Evolutionary conservation across 2,888 invertebrate species (phyloP).

Genomic region (Meiosimyza decipiens): DNA sequence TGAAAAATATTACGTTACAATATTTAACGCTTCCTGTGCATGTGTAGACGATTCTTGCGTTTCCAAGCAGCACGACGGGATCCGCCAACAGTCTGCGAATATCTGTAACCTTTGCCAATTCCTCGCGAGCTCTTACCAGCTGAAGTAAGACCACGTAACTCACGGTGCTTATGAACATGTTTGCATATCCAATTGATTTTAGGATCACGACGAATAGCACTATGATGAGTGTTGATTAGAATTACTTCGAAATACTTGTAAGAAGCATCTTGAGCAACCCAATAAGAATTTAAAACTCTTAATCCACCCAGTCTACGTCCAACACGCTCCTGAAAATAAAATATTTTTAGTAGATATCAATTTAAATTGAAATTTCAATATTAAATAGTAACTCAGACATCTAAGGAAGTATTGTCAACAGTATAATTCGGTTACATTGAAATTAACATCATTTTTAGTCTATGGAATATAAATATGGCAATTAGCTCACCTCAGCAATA

Average conservation of each 20-base stretch:
- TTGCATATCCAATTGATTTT: conserved; percentile 98
- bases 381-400: conserved; percentile 57
- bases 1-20: no score
- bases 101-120: conserved; percentile 93
- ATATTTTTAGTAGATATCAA: not conserved
- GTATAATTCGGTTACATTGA: conserved; percentile 37
- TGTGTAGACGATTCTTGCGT: conserved; percentile 90
- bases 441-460: conserved; percentile 39
- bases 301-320: conserved; percentile 95
- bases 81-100: conserved; percentile 96
- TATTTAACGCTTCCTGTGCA: conserved; percentile 95
- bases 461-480: not conserved
- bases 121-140: conserved; percentile 96
- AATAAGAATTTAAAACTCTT: conserved; percentile 97
- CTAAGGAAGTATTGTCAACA: conserved; percentile 63
- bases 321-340: conserved; percentile 86
- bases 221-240: conserved; percentile 77
- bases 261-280: conserved; percentile 99
- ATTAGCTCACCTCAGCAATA: conserved; percentile 88
- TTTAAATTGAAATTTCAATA: not conserved
- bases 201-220: conserved; percentile 92
- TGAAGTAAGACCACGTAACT: conserved; percentile 96
- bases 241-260: conserved; percentile 99
- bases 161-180: conserved; percentile 97
- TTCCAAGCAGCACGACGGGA: conserved; percentile 96